Percentiles rank a stretch among this genome's conserved stretches.
phyloP scores from a whole-genome alignment of 2,888 invertebrate genomes.

The Drosophila pegasa region DNA sequence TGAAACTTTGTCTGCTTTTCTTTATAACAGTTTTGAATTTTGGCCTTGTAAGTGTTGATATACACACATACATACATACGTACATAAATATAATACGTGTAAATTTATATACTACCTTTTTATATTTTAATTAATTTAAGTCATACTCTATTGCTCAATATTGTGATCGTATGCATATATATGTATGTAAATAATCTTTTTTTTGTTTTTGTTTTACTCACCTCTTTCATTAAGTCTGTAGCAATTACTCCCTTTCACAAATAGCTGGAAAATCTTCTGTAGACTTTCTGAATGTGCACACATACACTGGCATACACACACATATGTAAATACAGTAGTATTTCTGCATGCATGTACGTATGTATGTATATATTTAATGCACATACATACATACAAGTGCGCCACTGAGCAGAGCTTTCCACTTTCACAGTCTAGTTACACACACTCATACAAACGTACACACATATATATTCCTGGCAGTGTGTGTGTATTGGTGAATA shows the following conservation, averaged over 20 bases:
- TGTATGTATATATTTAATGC: conserved; percentile 19
- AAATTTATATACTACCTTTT: background rate
- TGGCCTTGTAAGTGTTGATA: conserved; percentile 65
- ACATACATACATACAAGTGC: conserved; percentile 27
- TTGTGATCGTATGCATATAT: conserved; percentile 13
- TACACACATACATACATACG: conserved; percentile 6
- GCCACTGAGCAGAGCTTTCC: conserved; percentile 54
- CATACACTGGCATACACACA: conserved; percentile 21
- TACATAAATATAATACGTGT: background rate
- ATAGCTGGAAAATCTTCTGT: conserved; percentile 52
- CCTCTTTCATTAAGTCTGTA: conserved; percentile 75
- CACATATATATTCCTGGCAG: conserved; percentile 14
- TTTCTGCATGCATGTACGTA: conserved; percentile 25
- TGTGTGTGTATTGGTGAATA: conserved; percentile 26
- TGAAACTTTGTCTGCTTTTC: conserved; percentile 67
- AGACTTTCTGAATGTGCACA: conserved; percentile 52
- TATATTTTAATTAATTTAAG: conserved; percentile 11
- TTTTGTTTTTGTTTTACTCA: conserved; percentile 36
- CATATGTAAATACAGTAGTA: conserved; percentile 22
- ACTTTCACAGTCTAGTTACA: conserved; percentile 58
- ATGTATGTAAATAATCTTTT: background rate
- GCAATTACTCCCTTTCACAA: conserved; percentile 72
- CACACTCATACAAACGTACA: conserved; percentile 21
- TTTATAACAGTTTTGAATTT: conserved; percentile 68
- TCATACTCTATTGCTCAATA: conserved; percentile 16